Evolutionary conservation across 2,797 vertebrate genomes (phyloP), one percentile per base, ranked within the genome.

Genomic region (Pteropus rufus): DNA sequence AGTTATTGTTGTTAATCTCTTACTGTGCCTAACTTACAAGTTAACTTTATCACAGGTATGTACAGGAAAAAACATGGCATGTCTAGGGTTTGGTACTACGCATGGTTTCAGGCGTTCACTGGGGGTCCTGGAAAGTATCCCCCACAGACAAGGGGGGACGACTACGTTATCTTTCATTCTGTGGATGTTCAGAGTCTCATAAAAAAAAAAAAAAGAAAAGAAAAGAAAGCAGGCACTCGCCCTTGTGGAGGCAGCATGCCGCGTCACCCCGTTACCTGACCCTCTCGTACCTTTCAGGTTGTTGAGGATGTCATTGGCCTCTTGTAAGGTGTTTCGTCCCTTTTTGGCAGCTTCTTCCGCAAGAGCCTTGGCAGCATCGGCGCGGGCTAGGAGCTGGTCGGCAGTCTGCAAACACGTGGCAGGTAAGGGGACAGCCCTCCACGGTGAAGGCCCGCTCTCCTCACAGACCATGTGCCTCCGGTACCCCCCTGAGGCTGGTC

Each of bases 321-420:
- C 99, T 84, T 98, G 99, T 23, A 99, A 99, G 0, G 99, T 99
- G 4, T 99, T 98, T 26, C 98, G 98, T 36, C 99, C 99, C 93
- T 99, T 99, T 97, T 98, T 99, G 0, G 99, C 99, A 12, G 99
- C 99, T 97, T 99, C 99, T 87, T 99, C 99, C 0, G 99, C 99
- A 81, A 99, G 97, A 69, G 99, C 99, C 97, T 99, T 99, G 1
- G 99, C 99, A 1, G 99, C 99, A 7, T 99, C 99, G 0, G 99
- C 99, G 84, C 99, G 99, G 86, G 99, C 99, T 54, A 99, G 95
- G 93, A 99, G 98, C 98, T 99, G 99, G 97, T 99, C 99, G 0
- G 99, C 99, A 0, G 99, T 99, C 99, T 99, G 98, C 67, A 88
- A 94, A 98, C 85, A 97, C n/a, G 97, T 0, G 14, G 80, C 62